Percentiles rank a stretch among this genome's conserved stretches.
Conservation (phyloP, 2,113 vertebrate genomes). For the Psittacara wagleri region DNA sequence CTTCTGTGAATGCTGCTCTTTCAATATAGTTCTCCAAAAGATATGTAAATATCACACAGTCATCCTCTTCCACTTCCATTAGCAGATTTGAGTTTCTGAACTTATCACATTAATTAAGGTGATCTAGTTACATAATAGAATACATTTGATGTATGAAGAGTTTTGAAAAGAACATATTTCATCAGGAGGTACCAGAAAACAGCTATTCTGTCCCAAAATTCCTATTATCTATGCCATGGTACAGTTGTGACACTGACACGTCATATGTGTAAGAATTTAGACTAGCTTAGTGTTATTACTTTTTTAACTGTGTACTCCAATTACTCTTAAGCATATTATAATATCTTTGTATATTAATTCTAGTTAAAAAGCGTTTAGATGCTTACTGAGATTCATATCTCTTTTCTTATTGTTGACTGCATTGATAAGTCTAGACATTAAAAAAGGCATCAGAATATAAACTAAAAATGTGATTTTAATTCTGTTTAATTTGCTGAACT, state of each 20-base stretch:
- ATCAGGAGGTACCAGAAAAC: neutral
- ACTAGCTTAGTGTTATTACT: neutral
- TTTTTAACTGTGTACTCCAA: neutral
- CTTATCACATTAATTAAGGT: neutral
- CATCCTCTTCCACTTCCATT: neutral
- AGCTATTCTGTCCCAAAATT: neutral
- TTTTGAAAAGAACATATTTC: neutral
- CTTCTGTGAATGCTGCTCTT: neutral
- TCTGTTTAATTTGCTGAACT: slow-evolving; percentile 44
- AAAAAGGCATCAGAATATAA: slow-evolving; percentile 24
- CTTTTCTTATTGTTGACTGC: neutral
- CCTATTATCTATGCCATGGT: neutral
- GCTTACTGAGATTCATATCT: neutral
- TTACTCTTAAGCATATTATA: neutral
- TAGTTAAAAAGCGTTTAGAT: neutral
- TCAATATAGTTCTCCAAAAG: neutral
- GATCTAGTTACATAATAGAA: neutral
- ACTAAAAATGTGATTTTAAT: slow-evolving; percentile 6
- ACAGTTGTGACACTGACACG: neutral
- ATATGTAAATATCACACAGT: neutral
- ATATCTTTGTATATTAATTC: neutral
- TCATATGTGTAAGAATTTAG: neutral
- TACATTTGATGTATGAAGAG: neutral
- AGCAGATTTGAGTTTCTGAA: neutral
- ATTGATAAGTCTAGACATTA: slow-evolving; percentile 24